Evolutionary conservation across 2,888 invertebrate species (phyloP), one percentile per base, ranked within the genome.

Genomic region (Eupeodes latifasciatus): DNA sequence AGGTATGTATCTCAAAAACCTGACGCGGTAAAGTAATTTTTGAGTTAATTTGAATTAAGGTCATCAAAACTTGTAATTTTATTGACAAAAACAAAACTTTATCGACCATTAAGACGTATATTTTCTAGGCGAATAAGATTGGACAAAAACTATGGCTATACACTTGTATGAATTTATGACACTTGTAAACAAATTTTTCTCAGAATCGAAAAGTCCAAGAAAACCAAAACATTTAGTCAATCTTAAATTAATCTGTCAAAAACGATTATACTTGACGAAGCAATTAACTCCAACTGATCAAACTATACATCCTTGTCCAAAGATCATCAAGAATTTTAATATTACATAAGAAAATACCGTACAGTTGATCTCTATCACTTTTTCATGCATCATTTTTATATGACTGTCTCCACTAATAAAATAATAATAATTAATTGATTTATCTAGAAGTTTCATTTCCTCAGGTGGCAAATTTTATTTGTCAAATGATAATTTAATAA

Each of bases 291-390:
- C 4, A 14, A 34, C 10, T 12, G 9, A 51, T 34, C 12, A 5
- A 67, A 49, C 34, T 7, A 27, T 27, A 67, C 67, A 67, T 51
- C 67, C 67, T 67, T 34, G 49, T 66, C 14, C 49, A 49, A 67
- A 51, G 49, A 27, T 51, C 34, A 34, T 1, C 0, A 51, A 9
- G 34, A 40, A 6, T 16, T 11, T 9, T 1, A 27, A 27, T 1
- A 27, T 27, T 27, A 27, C 40, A 16, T n/a, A 49, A 67, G 49
- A 14, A 49, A 10, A n/a, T 51, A 14, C 0, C 7, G 34, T 10
- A 10, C 9, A 59, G 4, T n/a, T 34, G 14, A 47, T 49, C 1
- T 16, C 14, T 67, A n/a, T 1, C 10, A 34, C 6, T 59, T 4
- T 44, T 16, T 27, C 27, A 5, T 11, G 0, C 27, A 27, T 14